phyloP scores from a whole-genome alignment of 2,888 invertebrate genomes.

The Latheticus oryzae region DNA sequence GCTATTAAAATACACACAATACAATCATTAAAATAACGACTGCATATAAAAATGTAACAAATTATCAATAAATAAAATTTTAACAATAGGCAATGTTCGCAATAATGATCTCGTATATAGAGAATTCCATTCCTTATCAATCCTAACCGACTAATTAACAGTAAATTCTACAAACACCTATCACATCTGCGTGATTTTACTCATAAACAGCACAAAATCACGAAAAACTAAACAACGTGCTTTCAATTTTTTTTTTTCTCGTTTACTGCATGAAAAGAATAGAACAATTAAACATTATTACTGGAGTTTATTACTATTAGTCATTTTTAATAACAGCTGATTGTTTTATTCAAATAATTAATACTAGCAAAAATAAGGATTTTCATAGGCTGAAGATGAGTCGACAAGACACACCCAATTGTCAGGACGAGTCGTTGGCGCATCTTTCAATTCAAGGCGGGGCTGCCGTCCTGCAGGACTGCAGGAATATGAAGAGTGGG shows the following conservation, averaged over 20 bases:
- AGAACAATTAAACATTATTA: conserved; percentile 35
- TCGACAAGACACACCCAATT: conserved; percentile 38
- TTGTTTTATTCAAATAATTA: conserved; percentile 5
- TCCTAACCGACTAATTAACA: conserved; percentile 35
- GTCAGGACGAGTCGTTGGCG: conserved; percentile 15
- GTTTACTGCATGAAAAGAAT: conserved; percentile 23
- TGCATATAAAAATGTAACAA: conserved; percentile 39
- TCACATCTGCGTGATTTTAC: conserved; percentile 33
- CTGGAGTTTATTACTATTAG: conserved; percentile 25
- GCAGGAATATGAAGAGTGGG: conserved; percentile 8
- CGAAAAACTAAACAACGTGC: too few relatives aligned
- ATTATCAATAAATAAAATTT: conserved; percentile 42
- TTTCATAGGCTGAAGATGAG: conserved; percentile 42
- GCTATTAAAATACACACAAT: conserved; percentile 41
- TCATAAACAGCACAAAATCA: conserved; percentile 18
- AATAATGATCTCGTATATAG: conserved; percentile 32
- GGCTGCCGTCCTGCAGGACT: conserved; percentile 10
- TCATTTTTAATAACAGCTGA: conserved; percentile 27
- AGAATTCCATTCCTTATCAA: conserved; percentile 33
- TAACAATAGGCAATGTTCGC: conserved; percentile 39
- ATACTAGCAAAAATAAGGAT: conserved; percentile 20
- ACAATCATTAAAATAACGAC: conserved; percentile 39
- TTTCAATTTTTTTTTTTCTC: too few relatives aligned
- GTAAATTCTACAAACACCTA: conserved; percentile 30
- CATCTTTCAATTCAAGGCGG: conserved; percentile 26